Conservation (phyloP, 2,888 invertebrate genomes). For the Nebria salina region DNA sequence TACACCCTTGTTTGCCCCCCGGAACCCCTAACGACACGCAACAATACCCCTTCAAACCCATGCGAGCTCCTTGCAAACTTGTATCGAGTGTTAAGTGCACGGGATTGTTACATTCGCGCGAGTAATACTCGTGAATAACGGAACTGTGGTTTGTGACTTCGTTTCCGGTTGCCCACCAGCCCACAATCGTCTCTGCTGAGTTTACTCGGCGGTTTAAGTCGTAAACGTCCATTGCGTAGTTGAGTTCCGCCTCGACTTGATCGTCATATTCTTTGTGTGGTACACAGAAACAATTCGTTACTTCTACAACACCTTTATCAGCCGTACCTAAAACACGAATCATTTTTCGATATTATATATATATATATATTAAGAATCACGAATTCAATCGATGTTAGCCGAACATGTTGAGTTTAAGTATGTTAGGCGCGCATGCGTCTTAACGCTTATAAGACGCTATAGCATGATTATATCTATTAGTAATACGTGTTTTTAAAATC, state of each 20-base stretch:
- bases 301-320: conserved; percentile 94
- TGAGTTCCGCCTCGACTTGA: conserved; percentile 97
- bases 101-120: conserved; percentile 92
- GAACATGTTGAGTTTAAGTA: not conserved
- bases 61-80: conserved; percentile 83
- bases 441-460: not conserved
- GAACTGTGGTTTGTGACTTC: conserved; percentile 98
- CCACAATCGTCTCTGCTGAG: conserved; percentile 92
- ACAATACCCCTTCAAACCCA: conserved; percentile 94
- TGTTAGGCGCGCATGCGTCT: not conserved
- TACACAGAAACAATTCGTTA: conserved; percentile 98
- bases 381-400: not conserved
- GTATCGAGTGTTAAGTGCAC: conserved; percentile 97
- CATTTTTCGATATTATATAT: conserved; percentile 8
- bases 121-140: conserved; percentile 97
- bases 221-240: conserved; percentile 95
- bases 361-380: too few relatives aligned
- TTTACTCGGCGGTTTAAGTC: conserved; percentile 94
- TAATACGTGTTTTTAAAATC: too few relatives aligned
- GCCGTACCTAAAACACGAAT: conserved; percentile 72
- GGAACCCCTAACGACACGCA: conserved; percentile 95
- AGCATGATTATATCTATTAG: too few relatives aligned
- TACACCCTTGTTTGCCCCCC: conserved; percentile 89
- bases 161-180: conserved; percentile 99
- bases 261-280: conserved; percentile 98